Evolutionary conservation across 2,888 invertebrate genomes (phyloP), one percentile per base, ranked within the genome.

Genomic region (Laspeyria flexula): DNA sequence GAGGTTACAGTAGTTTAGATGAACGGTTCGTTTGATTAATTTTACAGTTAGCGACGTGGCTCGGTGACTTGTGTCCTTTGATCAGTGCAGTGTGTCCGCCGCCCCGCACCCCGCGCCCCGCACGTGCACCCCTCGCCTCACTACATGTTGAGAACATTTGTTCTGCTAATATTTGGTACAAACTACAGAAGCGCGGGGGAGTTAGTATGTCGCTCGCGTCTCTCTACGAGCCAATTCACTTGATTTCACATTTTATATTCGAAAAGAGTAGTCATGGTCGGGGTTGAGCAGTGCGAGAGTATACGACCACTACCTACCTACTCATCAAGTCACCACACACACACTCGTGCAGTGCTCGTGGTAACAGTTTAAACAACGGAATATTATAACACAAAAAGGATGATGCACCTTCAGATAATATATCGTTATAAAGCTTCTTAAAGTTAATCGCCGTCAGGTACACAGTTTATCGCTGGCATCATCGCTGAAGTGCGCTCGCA

Each of bases 141-240:
- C 39, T n/a, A 31, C 18, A 18, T 41, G 60, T 40, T 11, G 12
- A 5, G 40, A 37, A 50, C 49, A 52, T 54, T 48, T 50, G 55
- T 42, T 34, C 47, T 15, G 31, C 47, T 54, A 46, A 67, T 67
- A 59, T 51, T 53, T 48, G 50, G 29, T 40, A 53, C 59, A 55
- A 63, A 51, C 51, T 50, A 30, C 30, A 16, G 31, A 30, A 12
- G 42, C 42, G 31, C 16, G 37, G 46, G 48, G 46, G 21, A 13
- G 35, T 41, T 30, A 21, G 30, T 41, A 47, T 23, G 23, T 29
- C 10, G 30, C 1, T 15, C 27, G 11, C 47, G 41, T 30, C 13
- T 21, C 6, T 15, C 30, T 18, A 5, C 25, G 33, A 39, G 16
- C 39, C 25, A 7, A 18, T 46, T 41, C 35, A 41, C 35, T 41